A percentile compares a stretch with the other conserved stretches of the same genome.
Evolutionary conservation across 2,113 vertebrate species (phyloP).

Genomic region (Acanthisitta chloris): DNA sequence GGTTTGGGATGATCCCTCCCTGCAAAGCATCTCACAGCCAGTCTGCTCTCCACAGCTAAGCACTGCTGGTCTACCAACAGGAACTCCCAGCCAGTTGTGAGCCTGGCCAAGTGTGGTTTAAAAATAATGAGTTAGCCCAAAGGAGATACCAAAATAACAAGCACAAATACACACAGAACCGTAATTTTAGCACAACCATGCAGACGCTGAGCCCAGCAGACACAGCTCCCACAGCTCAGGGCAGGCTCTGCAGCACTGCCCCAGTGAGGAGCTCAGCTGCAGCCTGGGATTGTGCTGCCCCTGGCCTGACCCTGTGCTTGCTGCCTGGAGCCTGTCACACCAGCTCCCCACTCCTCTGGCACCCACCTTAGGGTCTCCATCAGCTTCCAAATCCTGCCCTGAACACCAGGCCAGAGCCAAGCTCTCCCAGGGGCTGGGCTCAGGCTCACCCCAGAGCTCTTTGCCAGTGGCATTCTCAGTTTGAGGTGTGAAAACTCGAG

Average conservation of each 20-base stretch:
- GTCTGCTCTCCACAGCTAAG: not conserved
- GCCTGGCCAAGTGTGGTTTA: not conserved
- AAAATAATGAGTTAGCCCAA: not conserved
- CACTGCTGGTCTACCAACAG: not conserved
- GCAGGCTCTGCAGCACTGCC: not conserved
- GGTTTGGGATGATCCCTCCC: not conserved
- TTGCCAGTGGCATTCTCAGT: fast-evolving
- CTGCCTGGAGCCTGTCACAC: not conserved
- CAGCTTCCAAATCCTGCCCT: not conserved
- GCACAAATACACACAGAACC: not conserved
- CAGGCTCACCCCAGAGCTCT: no score
- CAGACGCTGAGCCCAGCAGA: not conserved
- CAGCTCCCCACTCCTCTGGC: not conserved
- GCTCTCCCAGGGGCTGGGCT: not conserved
- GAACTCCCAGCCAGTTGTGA: not conserved
- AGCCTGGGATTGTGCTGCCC: fast-evolving
- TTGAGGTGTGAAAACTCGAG: not conserved
- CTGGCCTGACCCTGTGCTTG: not conserved
- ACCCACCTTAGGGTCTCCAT: no score
- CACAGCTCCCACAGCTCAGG: not conserved
- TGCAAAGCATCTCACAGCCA: not conserved
- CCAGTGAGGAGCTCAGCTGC: not conserved
- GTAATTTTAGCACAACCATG: not conserved
- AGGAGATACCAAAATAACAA: not conserved
- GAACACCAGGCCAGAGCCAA: no score